Evolutionary conservation across 2,113 vertebrate species (phyloP), one percentile per base, ranked within the genome.

Genomic region (Bagarius yarrelli): DNA sequence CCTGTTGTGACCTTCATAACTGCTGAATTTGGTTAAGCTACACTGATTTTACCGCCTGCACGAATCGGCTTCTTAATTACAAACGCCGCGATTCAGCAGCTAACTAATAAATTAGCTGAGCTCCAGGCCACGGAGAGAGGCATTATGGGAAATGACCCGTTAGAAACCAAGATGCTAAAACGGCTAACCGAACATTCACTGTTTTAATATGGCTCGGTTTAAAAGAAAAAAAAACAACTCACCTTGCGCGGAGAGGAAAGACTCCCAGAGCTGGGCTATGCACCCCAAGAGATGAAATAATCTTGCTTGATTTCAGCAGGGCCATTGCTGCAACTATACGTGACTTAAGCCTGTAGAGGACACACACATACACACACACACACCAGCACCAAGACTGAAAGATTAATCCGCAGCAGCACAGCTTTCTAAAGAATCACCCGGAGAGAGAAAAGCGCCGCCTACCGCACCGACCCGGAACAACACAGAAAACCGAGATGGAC

Each of bases 211-310:
- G 56, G 9, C 5, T 15, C 0, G 1, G 16, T 30, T 52, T 44
- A 40, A 47, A 36, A 66, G 74, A 34, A 36, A 79, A 79, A 27
- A n/a, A 0, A 5, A 25, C 44, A 34, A 0, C 21, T 81, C 81
- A 87, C 83, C 85, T 87, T 76, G 85, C 81, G 23, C 85, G 85
- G 25, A 85, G 64, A 47, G 84, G 79, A 4, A 87, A 16, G 6
- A 72, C 83, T 60, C 74, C 83, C 47, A 87, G 40, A 72, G 47
- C 79, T 32, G 85, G 78, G 55, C 36, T 74, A 56, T 85, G 73
- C 21, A 53, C 47, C 23, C 81, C 79, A 47, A 76, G 15, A 30
- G 63, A n/a, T 55, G 70, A 66, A 50, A 87, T 23, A 59, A 85
- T 21, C 78, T 67, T 87, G 81, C 75, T 55, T 30, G 83, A 81